Percentiles rank a stretch among this genome's conserved stretches.
These are phyloP conservation scores for Forficula auricularia DNA, from an alignment of 1,140 invertebrate genomes.

Conservation along the genomic window DNA sequence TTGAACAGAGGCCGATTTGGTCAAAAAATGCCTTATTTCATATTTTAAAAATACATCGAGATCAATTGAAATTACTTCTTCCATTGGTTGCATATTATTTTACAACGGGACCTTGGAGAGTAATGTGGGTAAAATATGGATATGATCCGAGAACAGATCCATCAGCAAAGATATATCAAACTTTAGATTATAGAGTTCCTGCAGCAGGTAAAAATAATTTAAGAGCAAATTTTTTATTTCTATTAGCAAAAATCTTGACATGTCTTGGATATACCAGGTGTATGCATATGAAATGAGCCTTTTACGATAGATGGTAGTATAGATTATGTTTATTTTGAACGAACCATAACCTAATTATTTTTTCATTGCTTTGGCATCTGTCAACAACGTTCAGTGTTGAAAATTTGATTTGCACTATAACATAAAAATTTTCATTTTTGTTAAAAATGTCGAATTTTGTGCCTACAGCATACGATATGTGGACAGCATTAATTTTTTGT, in stretches of 20 bases:
- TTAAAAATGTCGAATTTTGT: too few species aligned
- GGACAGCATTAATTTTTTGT: too few species aligned
- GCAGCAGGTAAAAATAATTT: conserved; percentile 32
- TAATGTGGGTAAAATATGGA: conserved; percentile 65
- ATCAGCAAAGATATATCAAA: conserved; percentile 63
- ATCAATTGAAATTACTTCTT: conserved; percentile 58
- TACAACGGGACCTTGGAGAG: conserved; percentile 71
- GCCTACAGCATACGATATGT: too few species aligned
- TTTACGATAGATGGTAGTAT: conserved; percentile 2
- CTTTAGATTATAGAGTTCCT: conserved; percentile 66
- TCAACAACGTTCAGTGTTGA: too few species aligned
- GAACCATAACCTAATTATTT: too few species aligned
- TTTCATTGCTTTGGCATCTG: too few species aligned
- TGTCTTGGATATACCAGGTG: too few species aligned
- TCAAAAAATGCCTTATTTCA: conserved; percentile 53
- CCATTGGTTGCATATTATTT: conserved; percentile 71
- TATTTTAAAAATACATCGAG: conserved; percentile 38
- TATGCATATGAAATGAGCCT: too few species aligned
- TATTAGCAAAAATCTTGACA: conserved; percentile 3
- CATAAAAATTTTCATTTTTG: too few species aligned
- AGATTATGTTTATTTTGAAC: too few species aligned
- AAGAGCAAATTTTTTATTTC: neutral
- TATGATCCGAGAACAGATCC: conserved; percentile 72
- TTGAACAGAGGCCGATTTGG: conserved; percentile 69
- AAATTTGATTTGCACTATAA: too few species aligned